A percentile compares a stretch with the other conserved stretches of the same genome.
phyloP scores from a whole-genome alignment of 1,140 invertebrate species.

The Pogonus chalceus region DNA sequence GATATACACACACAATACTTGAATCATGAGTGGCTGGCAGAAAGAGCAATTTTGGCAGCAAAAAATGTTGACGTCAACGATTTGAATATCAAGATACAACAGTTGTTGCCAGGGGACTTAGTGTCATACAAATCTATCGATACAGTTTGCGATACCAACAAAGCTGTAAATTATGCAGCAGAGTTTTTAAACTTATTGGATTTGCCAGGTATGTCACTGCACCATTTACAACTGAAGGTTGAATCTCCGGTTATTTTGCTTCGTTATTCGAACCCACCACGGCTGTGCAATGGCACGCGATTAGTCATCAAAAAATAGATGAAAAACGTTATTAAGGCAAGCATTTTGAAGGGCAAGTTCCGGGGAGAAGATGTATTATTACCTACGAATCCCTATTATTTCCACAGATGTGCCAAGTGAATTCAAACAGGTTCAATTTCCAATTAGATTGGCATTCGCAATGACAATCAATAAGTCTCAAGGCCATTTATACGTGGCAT shows the following conservation, averaged over 20 bases:
- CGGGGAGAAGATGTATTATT: constrained; percentile 38
- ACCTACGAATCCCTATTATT: constrained; percentile 35
- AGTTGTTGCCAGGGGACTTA: constrained; percentile 25
- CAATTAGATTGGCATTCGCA: constrained; percentile 41
- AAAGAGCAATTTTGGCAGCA: constrained; percentile 28
- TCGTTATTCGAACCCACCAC: too few relatives aligned
- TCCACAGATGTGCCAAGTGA: constrained; percentile 31
- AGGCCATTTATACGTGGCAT: too few relatives aligned
- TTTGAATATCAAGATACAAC: constrained; percentile 27
- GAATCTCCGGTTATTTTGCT: constrained; percentile 36
- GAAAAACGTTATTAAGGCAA: constrained; percentile 36
- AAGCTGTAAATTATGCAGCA: constrained; percentile 32
- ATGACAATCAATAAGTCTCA: too few relatives aligned
- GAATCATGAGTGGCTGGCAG: constrained; percentile 24
- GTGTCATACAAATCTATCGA: too few relatives aligned
- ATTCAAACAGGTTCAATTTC: constrained; percentile 37
- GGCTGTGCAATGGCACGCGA: too few relatives aligned
- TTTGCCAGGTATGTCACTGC: background rate
- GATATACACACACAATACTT: constrained; percentile 19
- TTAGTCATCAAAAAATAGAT: constrained; percentile 32
- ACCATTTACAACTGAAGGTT: too few relatives aligned
- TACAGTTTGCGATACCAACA: constrained; percentile 26
- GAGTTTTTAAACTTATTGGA: too few relatives aligned
- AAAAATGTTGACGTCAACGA: constrained; percentile 29
- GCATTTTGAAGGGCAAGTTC: constrained; percentile 33